These are phyloP conservation scores for Syngnathus floridae DNA, from an alignment of 2,113 vertebrate species.

Conservation along the genomic window DNA sequence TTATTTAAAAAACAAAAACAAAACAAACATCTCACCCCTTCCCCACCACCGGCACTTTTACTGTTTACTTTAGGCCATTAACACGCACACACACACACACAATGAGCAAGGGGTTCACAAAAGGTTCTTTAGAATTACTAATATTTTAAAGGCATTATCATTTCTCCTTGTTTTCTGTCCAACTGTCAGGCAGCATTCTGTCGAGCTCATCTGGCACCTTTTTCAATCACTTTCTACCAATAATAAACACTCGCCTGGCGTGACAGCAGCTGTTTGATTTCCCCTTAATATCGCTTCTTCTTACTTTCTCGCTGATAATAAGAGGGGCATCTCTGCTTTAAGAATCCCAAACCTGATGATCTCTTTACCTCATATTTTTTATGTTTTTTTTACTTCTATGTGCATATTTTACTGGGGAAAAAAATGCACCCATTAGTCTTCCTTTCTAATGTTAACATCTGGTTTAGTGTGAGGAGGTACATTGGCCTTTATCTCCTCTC, in stretches of 20 bases:
- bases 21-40: slow-evolving; percentile 23
- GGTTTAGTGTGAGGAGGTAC: slow-evolving; percentile 47
- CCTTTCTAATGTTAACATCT: slow-evolving; percentile 54
- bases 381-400: slow-evolving; percentile 21
- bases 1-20: slow-evolving; percentile 77
- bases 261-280: slow-evolving; percentile 66
- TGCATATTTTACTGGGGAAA: slow-evolving; percentile 27
- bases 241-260: slow-evolving; percentile 71
- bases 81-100: slow-evolving; percentile 89
- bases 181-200: slow-evolving; percentile 79
- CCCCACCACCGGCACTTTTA: slow-evolving; percentile 77
- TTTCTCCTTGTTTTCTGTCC: slow-evolving; percentile 30
- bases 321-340: not conserved
- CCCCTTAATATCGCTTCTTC: not conserved
- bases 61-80: slow-evolving; percentile 90
- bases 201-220: slow-evolving; percentile 73
- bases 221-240: slow-evolving; percentile 61
- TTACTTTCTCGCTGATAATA: not conserved
- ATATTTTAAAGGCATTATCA: not conserved
- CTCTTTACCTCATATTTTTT: not conserved
- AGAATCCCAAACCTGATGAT: not conserved
- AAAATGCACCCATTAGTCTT: slow-evolving; percentile 52
- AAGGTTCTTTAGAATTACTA: slow-evolving; percentile 27
- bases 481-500: slow-evolving; percentile 48
- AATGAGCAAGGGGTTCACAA: slow-evolving; percentile 98